These are phyloP conservation scores for Tinea pellionella DNA, from an alignment of 2,888 invertebrate species.

Conservation along the genomic window DNA sequence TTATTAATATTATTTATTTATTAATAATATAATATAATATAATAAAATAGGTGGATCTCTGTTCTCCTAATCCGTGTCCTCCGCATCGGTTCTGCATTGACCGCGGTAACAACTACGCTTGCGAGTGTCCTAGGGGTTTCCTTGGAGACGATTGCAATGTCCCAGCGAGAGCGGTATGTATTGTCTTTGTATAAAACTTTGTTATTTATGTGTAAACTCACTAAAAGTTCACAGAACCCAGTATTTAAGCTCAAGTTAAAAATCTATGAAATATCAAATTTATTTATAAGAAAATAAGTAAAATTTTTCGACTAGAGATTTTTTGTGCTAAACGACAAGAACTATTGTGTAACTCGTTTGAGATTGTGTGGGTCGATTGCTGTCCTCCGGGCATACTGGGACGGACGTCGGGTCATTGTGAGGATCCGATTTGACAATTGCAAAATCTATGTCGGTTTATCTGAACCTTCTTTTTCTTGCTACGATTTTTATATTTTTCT, in stretches of 20 bases:
- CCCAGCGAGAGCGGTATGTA: constrained; percentile 72
- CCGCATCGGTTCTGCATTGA: constrained; percentile 76
- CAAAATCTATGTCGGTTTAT: constrained; percentile 9
- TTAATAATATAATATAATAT: background rate
- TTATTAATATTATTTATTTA: background rate
- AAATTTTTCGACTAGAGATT: background rate
- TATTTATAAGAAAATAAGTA: background rate
- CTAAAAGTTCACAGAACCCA: too few relatives aligned
- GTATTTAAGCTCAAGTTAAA: too few relatives aligned
- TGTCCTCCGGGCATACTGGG: background rate
- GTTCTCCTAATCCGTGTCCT: constrained; percentile 77
- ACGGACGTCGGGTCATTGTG: background rate
- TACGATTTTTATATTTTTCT: background rate
- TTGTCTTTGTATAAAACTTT: too few relatives aligned
- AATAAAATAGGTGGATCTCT: constrained; percentile 70
- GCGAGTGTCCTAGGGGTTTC: constrained; percentile 79
- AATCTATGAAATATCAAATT: background rate
- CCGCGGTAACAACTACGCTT: constrained; percentile 79
- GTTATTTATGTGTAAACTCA: too few relatives aligned
- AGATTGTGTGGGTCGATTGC: constrained; percentile 6
- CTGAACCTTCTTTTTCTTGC: background rate
- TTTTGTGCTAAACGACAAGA: background rate
- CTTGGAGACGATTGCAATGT: constrained; percentile 77
- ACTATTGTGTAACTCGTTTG: background rate
- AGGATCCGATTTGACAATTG: constrained; percentile 10